Evolutionary conservation across 2,888 invertebrate species (phyloP), one percentile per base, ranked within the genome.

Genomic region (Leptopilina myrica): DNA sequence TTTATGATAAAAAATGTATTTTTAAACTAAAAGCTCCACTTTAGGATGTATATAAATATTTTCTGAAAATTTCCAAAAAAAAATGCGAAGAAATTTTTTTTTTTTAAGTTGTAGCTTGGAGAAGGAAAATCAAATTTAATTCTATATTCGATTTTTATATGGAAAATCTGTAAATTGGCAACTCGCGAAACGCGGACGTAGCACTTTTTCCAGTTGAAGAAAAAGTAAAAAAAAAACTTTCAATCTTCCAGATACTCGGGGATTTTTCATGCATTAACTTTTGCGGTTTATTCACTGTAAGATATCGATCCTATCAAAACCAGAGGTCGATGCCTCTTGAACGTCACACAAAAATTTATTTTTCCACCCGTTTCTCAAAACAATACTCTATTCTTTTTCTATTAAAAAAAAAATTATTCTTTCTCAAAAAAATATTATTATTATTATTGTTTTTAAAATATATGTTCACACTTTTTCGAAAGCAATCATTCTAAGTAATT

Each of bases 261-360:
- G 20, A 62, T 62, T 49, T 69, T 69, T 69, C 49, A 69, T 69
- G 53, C 14, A 53, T 69, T 8, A 53, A 53, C 69, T 53, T 69
- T 69, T 69, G 49, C 26, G 14, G 69, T 49, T 49, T 49, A 69
- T 49, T 69, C 69, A 46, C 20, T 49, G 69, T 12, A 20, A 46
- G 69, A 69, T 69, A 69, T 69, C 69, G 67, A 69, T 53, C 49
- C 26, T 49, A 26, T 49, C 26, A 49, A 33, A 7, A 12, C 20
- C 26, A 7, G 69, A 49, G 69, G 69, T 69, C 69, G 69, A 69
- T 69, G 69, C 69, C 69, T 49, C 69, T 26, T 49, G 20, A 49
- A 46, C 67, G 33, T 67, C 20, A 49, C 69, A 33, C 0, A 33
- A 12, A 69, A 69, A 69, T 69, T 69, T 49, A 69, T 69, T 69